Evolutionary conservation across 1,140 invertebrate species (phyloP).

Genomic region (Leptinotarsa texana): DNA sequence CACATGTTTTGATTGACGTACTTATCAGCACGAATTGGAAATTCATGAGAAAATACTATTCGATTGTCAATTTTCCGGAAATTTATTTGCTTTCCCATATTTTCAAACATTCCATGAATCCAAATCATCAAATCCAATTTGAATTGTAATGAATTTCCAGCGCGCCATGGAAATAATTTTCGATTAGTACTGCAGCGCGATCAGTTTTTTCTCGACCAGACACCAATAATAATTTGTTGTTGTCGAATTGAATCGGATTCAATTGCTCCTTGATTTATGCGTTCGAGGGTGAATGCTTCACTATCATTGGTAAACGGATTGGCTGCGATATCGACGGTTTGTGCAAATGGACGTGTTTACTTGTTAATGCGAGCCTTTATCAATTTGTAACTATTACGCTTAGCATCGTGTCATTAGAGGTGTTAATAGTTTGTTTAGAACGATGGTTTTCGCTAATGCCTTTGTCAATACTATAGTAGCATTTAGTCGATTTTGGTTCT

Average conservation of each 20-base stretch:
- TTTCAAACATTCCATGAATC: slow-evolving; percentile 1
- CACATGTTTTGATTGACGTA: background rate
- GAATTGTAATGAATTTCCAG: slow-evolving; percentile 6
- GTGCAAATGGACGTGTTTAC: slow-evolving; percentile 29
- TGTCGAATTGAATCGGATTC: slow-evolving; percentile 34
- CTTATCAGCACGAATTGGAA: no score
- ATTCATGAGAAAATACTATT: background rate
- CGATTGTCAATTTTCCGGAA: background rate
- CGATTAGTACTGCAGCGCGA: background rate
- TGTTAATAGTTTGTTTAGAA: slow-evolving; percentile 23
- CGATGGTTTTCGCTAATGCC: background rate
- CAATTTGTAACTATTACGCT: slow-evolving; percentile 33
- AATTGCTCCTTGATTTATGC: slow-evolving; percentile 32
- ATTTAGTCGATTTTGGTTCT: background rate
- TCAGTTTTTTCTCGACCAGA: slow-evolving; percentile 17
- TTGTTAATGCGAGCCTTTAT: slow-evolving; percentile 30
- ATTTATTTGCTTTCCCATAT: background rate
- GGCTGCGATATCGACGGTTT: slow-evolving; percentile 17
- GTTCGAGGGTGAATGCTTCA: slow-evolving; percentile 11
- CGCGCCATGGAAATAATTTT: slow-evolving; percentile 7
- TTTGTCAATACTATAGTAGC: background rate
- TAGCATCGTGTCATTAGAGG: slow-evolving; percentile 21
- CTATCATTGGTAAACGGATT: slow-evolving; percentile 26
- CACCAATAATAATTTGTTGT: slow-evolving; percentile 26
- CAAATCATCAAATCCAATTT: slow-evolving; percentile 13